These are phyloP conservation scores for Drosophila rubida DNA, from an alignment of 2,888 invertebrate genomes.

Conservation along the genomic window DNA sequence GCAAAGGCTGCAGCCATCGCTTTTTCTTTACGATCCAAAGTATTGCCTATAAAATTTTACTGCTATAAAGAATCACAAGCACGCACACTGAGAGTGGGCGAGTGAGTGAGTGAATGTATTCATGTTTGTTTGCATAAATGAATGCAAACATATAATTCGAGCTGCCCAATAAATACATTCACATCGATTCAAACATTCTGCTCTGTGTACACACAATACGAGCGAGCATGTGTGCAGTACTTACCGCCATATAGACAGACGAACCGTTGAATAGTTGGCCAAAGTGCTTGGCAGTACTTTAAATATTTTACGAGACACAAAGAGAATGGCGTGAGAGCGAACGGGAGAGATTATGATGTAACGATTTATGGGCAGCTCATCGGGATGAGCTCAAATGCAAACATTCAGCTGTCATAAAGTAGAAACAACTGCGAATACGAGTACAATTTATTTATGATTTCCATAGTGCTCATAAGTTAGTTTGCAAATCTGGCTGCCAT, in stretches of 20 bases:
- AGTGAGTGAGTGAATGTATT: slow-evolving; percentile 11
- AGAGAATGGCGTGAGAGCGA: not conserved
- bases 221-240: slow-evolving; percentile 2
- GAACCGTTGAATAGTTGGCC: slow-evolving; percentile 36
- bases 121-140: slow-evolving; percentile 69
- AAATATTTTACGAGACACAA: slow-evolving; percentile 57
- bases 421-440: slow-evolving; percentile 19
- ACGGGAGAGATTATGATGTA: slow-evolving; percentile 63
- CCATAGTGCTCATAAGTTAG: slow-evolving; percentile 12
- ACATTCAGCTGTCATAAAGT: slow-evolving; percentile 49
- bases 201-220: slow-evolving; percentile 8
- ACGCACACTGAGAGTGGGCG: not conserved
- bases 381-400: slow-evolving; percentile 61
- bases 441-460: slow-evolving; percentile 42
- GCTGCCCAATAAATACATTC: slow-evolving; percentile 35
- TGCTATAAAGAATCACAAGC: slow-evolving; percentile 39
- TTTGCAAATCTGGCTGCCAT: slow-evolving; percentile 1
- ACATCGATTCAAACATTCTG: slow-evolving; percentile 8
- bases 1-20: slow-evolving; percentile 37
- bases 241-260: slow-evolving; percentile 6
- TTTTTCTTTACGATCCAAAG: slow-evolving; percentile 73
- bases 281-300: slow-evolving; percentile 66
- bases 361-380: slow-evolving; percentile 63
- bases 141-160: slow-evolving; percentile 67
- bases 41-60: slow-evolving; percentile 69